Base-by-base conservation (phyloP, 2,113 vertebrate genomes). In the Mungos mungo region DNA sequence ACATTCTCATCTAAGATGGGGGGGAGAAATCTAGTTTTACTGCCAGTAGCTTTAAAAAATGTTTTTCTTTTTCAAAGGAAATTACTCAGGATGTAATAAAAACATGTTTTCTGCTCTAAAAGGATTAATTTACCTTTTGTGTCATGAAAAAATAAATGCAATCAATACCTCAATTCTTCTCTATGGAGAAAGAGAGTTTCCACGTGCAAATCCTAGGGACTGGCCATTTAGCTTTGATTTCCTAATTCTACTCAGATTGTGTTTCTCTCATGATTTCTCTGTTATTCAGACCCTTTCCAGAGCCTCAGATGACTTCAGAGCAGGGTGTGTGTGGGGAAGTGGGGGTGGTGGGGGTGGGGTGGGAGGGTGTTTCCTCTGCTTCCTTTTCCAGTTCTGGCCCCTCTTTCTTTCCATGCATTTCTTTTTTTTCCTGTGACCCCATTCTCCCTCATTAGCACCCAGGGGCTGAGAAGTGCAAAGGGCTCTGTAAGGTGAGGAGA, bases 51-150 rank as follows among this genome's bases (percentile, higher is more conserved):
- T 95, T 97, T 98, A 97, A 97, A 97, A 98, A 98, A 97, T 88
- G 92, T 97, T 98, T 98, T 93, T 97, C 38, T 94, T 98, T 98
- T 95, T 95, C 92, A 92, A 89, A 97, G 69, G 71, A 98, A 98
- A 98, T 98, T 98, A 97, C 65, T 98, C 95, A 97, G 95, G 96
- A 63, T 96, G 92, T 93, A 98, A 98, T 98, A 98, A 98, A 98
- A 98, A 31, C 57, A 57, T 96, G 50, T 1, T 97, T 98, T 98
- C 94, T 33, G 52, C 96, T 97, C 97, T 97, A 96, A 98, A 96
- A 97, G 1, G 45, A 97, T 98, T 98, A 54, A 97, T 98, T 98
- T 98, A 95, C 89, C 66, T 95, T 98, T 98, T 97, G 69, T 96
- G 98, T 93, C 95, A 97, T 88, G 89, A 95, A 88, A 96, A 98